Evolutionary conservation across 2,797 vertebrate genomes (phyloP).

Genomic region (Pogoniulus pusillus): DNA sequence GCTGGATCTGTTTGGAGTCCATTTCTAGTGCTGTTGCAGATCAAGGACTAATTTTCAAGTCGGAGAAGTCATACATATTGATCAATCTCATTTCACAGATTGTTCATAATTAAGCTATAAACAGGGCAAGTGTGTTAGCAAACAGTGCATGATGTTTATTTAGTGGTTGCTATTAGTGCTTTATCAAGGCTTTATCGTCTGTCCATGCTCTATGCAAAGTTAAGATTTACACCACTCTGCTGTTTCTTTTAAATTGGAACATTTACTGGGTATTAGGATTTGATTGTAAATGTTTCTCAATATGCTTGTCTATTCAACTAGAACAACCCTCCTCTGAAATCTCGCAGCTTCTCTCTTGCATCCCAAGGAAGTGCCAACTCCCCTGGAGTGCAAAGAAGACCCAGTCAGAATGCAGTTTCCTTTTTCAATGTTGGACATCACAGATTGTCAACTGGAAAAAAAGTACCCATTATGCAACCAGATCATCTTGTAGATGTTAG

Average conservation of each 20-base stretch:
- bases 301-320: conserved; percentile 75
- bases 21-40: not conserved
- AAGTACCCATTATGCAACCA: conserved; percentile 84
- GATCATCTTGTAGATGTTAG: conserved; percentile 94
- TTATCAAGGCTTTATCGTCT: not conserved
- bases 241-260: not conserved
- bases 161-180: not conserved
- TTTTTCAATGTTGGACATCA: conserved; percentile 88
- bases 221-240: not conserved
- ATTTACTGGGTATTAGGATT: not conserved
- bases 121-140: not conserved
- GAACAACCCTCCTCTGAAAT: conserved; percentile 95
- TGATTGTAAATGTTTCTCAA: conserved; percentile 50
- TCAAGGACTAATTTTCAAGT: not conserved
- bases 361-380: conserved; percentile 94
- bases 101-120: not conserved
- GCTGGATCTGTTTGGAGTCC: not conserved
- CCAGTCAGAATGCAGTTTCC: conserved; percentile 87
- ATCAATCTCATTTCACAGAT: not conserved
- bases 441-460: conserved; percentile 85
- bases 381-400: conserved; percentile 87
- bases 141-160: not conserved
- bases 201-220: not conserved
- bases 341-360: conserved; percentile 92
- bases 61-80: not conserved